Evolutionary conservation across 2,797 vertebrate genomes (phyloP), one percentile per base, ranked within the genome.

Genomic region (Allobates femoralis): DNA sequence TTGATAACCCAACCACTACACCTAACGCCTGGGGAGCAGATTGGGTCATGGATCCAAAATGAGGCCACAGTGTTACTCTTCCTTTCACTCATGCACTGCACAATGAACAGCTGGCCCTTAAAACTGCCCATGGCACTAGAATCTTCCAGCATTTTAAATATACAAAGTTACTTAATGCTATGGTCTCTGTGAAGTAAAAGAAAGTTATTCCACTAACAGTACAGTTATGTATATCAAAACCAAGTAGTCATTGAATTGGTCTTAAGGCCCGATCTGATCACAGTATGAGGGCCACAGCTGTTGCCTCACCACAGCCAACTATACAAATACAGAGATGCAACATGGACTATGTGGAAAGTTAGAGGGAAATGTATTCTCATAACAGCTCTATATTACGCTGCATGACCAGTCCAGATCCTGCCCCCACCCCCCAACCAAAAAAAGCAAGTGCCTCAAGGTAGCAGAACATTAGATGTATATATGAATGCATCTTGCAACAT

Each of bases 1-100:
- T 46, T 77, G 30, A 79, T 71, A 87, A 80, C 69, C 78, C 78
- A 83, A 84, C 81, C 81, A 84, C 67, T 58, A 75, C 77, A 80
- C 64, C 56, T 34, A 62, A 37, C 62, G 73, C n/a, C 55, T 62
- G 56, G 26, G 76, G 81, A 87, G 69, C 67, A 79, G 84, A 77
- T 80, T 21, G 34, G 66, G 30, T 88, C 83, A 88, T 81, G 82
- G 86, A 88, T 85, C 87, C 87, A 88, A 85, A 88, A 88, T 85
- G 87, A 88, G 87, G 81, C 60, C 83, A 85, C 23, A 75, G 11
- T 69, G n/a, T 56, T 30, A 85, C 26, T 21, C 53, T 66, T 76
- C 82, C 79, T 66, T 75, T 46, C 58, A 76, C 51, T 32, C 69
- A 76, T 46, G 51, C 28, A 62, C 50, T 15, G 30, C n/a, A 82